These are phyloP conservation scores for Dynastes grantii DNA, from an alignment of 2,888 invertebrate species.

Conservation along the genomic window DNA sequence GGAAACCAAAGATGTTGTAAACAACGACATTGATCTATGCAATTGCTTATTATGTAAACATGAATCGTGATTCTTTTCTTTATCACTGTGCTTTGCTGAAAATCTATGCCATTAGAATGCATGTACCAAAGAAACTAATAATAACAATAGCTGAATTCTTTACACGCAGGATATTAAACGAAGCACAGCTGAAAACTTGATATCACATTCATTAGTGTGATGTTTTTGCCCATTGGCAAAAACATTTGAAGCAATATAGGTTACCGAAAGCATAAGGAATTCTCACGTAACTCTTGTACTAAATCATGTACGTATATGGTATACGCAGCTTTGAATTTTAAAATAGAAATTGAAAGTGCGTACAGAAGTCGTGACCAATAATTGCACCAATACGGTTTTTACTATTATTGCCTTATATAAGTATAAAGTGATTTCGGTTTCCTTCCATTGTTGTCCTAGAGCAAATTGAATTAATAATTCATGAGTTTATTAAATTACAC, in stretches of 20 bases:
- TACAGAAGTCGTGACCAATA: background rate
- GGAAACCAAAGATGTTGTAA: background rate
- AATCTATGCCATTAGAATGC: no score
- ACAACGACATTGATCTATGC: no score
- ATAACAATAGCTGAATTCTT: no score
- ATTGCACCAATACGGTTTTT: conserved; percentile 8
- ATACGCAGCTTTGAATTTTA: conserved; percentile 24
- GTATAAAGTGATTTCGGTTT: background rate
- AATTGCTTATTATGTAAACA: conserved; percentile 4
- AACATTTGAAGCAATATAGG: conserved; percentile 1
- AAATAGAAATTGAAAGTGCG: conserved; percentile 31
- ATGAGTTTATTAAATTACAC: background rate
- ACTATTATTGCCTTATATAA: conserved; percentile 8
- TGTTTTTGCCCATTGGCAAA: background rate
- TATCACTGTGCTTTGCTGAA: no score
- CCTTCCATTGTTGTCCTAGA: background rate
- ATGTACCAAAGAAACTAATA: no score
- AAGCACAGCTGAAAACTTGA: no score
- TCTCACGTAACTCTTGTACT: conserved; percentile 22
- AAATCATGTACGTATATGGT: conserved; percentile 11
- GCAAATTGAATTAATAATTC: background rate
- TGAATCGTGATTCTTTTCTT: no score
- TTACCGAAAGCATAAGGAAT: conserved; percentile 17
- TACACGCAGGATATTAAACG: no score
- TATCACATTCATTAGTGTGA: no score